phyloP scores from a whole-genome alignment of 2,797 vertebrate species.

The Pipistrellus kuhlii region DNA sequence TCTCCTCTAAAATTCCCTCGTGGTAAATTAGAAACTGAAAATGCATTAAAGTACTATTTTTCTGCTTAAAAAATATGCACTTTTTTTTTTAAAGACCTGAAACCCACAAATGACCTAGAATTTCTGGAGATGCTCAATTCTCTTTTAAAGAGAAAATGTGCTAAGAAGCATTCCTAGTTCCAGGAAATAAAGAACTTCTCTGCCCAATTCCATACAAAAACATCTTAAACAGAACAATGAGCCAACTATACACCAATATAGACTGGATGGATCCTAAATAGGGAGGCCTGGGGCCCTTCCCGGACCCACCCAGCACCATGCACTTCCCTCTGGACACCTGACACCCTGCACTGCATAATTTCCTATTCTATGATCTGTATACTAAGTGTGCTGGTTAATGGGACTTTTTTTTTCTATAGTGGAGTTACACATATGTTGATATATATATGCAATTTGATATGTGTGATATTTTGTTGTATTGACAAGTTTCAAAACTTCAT shows the following conservation, averaged over 20 bases:
- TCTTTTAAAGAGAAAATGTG: neutral
- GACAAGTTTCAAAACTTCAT: too few relatives aligned
- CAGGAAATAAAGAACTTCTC: neutral
- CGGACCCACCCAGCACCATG: neutral
- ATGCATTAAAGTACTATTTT: slow-evolving; percentile 25
- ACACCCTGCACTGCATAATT: neutral
- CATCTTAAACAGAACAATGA: neutral
- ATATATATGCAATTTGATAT: too few relatives aligned
- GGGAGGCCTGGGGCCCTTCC: neutral
- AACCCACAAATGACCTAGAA: slow-evolving; percentile 31
- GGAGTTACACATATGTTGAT: too few relatives aligned
- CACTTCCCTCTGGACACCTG: neutral
- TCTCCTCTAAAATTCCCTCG: slow-evolving; percentile 1
- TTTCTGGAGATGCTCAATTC: neutral
- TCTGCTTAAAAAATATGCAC: slow-evolving; percentile 4
- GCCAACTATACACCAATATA: fast-evolving
- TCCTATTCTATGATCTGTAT: too few relatives aligned
- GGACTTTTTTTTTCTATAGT: too few relatives aligned
- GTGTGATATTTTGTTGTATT: too few relatives aligned
- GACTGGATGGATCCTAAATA: too few relatives aligned
- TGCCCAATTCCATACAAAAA: neutral
- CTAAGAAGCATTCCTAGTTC: neutral
- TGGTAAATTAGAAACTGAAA: slow-evolving; percentile 59
- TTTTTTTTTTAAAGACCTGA: neutral
- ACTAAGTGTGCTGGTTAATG: too few relatives aligned